Percentiles rank a stretch among this genome's conserved stretches.
These are phyloP conservation scores for Tetragnatha versicolor DNA, from an alignment of 1,140 invertebrate species.

Conservation along the genomic window DNA sequence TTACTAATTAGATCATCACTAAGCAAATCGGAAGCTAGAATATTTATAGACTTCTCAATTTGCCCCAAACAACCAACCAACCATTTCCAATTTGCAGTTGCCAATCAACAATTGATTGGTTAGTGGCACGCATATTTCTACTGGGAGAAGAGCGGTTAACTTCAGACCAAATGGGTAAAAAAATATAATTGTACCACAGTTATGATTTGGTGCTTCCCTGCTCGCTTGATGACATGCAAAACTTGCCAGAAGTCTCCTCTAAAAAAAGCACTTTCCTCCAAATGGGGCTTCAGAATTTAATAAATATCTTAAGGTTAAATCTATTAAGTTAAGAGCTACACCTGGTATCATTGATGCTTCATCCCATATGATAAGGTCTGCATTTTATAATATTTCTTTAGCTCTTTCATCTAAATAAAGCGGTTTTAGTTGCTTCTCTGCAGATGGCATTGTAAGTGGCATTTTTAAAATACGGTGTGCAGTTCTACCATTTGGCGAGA, in stretches of 20 bases:
- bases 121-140: too few relatives aligned
- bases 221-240: slow-evolving; percentile 64
- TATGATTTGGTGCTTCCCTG: slow-evolving; percentile 61
- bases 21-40: not conserved
- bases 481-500: slow-evolving; percentile 66
- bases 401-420: slow-evolving; percentile 9
- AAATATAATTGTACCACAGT: slow-evolving; percentile 59
- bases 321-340: slow-evolving; percentile 43
- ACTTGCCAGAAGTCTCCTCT: slow-evolving; percentile 65
- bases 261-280: slow-evolving; percentile 61
- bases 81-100: not conserved
- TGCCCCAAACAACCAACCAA: too few relatives aligned
- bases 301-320: slow-evolving; percentile 63
- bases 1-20: not conserved
- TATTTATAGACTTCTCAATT: not conserved
- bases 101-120: not conserved
- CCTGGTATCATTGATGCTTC: slow-evolving; percentile 57
- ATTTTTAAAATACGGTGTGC: slow-evolving; percentile 67
- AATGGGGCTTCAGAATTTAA: slow-evolving; percentile 55
- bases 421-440: slow-evolving; percentile 16
- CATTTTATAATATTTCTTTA: slow-evolving; percentile 16
- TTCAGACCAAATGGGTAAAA: not conserved
- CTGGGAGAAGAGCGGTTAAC: not conserved
- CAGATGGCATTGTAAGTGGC: slow-evolving; percentile 59
- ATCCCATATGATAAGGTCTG: slow-evolving; percentile 58